phyloP scores from a whole-genome alignment of 2,113 vertebrate species.

The Rana temporaria region DNA sequence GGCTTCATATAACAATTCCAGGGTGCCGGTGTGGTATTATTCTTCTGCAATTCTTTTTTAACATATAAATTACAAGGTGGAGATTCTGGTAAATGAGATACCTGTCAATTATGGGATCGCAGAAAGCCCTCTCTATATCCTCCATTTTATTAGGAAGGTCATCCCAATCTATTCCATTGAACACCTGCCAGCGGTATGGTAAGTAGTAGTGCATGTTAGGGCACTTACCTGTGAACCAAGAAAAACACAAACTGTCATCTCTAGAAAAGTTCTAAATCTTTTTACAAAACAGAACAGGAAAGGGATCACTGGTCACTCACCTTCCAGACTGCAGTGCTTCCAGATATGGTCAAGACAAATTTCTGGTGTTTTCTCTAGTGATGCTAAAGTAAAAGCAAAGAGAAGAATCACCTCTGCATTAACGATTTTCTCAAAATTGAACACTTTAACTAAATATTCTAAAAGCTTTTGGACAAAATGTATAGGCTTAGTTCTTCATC shows the following conservation, averaged over 20 bases:
- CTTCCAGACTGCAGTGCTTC: conserved; percentile 76
- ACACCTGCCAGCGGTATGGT: conserved; percentile 89
- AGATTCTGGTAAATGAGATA: conserved; percentile 16
- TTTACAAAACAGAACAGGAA: accelerated
- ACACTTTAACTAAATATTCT: too few relatives aligned
- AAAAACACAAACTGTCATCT: not conserved
- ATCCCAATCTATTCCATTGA: conserved; percentile 70
- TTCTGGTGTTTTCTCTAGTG: conserved; percentile 61
- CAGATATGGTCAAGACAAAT: conserved; percentile 83
- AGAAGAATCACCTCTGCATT: not conserved
- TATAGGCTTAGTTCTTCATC: too few relatives aligned
- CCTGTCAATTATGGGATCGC: conserved; percentile 75
- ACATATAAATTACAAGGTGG: not conserved
- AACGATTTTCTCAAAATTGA: not conserved
- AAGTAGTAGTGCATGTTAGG: conserved; percentile 79
- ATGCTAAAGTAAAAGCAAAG: not conserved
- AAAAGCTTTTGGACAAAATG: too few relatives aligned
- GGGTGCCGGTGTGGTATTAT: not conserved
- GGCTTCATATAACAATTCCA: too few relatives aligned
- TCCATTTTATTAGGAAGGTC: conserved; percentile 79
- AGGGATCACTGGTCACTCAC: conserved; percentile 65
- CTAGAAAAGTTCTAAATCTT: not conserved
- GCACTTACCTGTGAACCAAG: conserved; percentile 77
- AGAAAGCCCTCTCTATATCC: conserved; percentile 82
- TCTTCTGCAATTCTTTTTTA: not conserved